A percentile compares a stretch with the other conserved stretches of the same genome.
Evolutionary conservation across 2,888 invertebrate genomes (phyloP).

Genomic region (Thera britannica): DNA sequence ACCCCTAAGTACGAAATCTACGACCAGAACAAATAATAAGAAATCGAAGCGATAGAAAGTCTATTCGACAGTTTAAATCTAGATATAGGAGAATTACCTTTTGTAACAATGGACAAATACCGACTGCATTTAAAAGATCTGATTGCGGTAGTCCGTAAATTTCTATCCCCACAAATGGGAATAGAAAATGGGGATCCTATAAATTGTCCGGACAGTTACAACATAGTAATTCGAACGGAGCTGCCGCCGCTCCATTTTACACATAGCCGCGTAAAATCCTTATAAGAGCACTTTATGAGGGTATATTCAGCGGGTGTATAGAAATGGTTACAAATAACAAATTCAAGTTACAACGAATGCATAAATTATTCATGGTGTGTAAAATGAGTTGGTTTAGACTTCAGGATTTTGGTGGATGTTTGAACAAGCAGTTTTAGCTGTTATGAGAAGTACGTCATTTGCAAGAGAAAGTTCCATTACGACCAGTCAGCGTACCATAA

Average conservation of each 20-base stretch:
- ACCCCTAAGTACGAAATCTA: not conserved
- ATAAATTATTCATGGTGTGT: slow-evolving; percentile 45
- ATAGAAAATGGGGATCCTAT: slow-evolving; percentile 43
- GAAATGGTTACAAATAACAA: slow-evolving; percentile 49
- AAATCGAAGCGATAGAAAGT: not conserved
- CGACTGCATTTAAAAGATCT: slow-evolving; percentile 29
- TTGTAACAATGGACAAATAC: slow-evolving; percentile 14
- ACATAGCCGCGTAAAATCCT: slow-evolving; percentile 37
- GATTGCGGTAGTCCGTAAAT: slow-evolving; percentile 39
- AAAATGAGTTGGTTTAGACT: slow-evolving; percentile 41
- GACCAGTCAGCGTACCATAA: no score
- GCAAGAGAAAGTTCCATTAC: not conserved
- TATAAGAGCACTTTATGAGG: slow-evolving; percentile 38
- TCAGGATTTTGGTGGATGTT: slow-evolving; percentile 53
- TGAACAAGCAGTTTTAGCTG: slow-evolving; percentile 57
- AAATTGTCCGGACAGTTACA: slow-evolving; percentile 44
- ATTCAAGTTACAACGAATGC: slow-evolving; percentile 42
- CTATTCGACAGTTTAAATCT: not conserved
- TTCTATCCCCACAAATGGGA: slow-evolving; percentile 42
- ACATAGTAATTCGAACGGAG: slow-evolving; percentile 41
- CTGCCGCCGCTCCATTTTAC: slow-evolving; percentile 34
- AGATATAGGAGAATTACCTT: not conserved
- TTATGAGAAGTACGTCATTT: slow-evolving; percentile 54
- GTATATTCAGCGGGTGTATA: slow-evolving; percentile 33
- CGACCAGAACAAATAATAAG: not conserved